Evolutionary conservation across 2,797 vertebrate genomes (phyloP).

Genomic region (Gymnopithys bicolor): DNA sequence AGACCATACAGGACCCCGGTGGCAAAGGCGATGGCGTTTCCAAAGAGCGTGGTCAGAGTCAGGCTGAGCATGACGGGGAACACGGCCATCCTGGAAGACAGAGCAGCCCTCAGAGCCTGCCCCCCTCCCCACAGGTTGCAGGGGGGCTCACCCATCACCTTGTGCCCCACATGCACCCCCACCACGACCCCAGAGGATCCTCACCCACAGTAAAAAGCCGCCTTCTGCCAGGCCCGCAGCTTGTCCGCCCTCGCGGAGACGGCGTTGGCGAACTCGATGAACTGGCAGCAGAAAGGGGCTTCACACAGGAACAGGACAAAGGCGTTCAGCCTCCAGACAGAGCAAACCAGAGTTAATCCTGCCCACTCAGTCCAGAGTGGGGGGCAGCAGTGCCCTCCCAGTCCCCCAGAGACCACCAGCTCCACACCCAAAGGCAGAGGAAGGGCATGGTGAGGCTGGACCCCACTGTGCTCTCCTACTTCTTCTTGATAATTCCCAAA

Average conservation of each 20-base stretch:
- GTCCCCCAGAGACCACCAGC: rapidly evolving
- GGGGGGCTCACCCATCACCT: rapidly evolving
- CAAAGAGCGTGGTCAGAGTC: conserved; percentile 91
- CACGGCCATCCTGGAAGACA: conserved; percentile 86
- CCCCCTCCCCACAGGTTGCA: rapidly evolving
- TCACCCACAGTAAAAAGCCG: conserved; percentile 94
- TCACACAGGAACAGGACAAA: conserved; percentile 93
- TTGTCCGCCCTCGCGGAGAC: conserved; percentile 85
- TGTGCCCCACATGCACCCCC: rapidly evolving
- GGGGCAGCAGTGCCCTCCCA: not conserved
- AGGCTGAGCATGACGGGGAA: conserved; percentile 89
- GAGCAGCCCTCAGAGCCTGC: not conserved
- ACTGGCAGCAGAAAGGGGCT: conserved; percentile 97
- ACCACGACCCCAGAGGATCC: not conserved
- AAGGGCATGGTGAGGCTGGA: not conserved
- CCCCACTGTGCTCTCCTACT: rapidly evolving
- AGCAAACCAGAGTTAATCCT: not conserved
- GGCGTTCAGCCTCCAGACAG: conserved; percentile 87
- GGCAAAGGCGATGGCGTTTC: conserved; percentile 92
- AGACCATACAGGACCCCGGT: conserved; percentile 96
- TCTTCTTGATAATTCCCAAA: not conserved
- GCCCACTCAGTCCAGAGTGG: rapidly evolving
- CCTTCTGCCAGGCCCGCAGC: conserved; percentile 94
- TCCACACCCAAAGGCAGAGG: rapidly evolving
- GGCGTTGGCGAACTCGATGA: conserved; percentile 92